Evolutionary conservation across 2,888 invertebrate species (phyloP).

Genomic region (Cataglyphis rosenhaueri): DNA sequence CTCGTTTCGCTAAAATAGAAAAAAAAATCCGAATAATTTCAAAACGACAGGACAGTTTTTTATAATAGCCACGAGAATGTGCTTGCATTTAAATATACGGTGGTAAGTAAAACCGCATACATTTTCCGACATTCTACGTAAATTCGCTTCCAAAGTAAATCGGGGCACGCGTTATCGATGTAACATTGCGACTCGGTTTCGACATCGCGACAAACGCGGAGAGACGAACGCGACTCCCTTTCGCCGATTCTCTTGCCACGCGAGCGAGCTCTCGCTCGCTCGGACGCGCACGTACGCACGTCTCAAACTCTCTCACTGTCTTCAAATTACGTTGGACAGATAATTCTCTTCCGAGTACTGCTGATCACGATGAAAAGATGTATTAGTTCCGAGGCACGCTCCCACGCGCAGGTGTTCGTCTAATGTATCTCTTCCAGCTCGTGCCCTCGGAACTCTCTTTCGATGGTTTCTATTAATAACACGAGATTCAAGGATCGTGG

Average conservation of each 20-base stretch:
- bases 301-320: constrained; percentile 47
- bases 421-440: background rate
- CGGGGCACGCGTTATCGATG: background rate
- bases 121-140: background rate
- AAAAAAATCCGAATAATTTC: background rate
- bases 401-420: constrained; percentile 44
- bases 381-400: constrained; percentile 25
- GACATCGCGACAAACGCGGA: constrained; percentile 8
- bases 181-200: constrained; percentile 14
- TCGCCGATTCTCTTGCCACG: background rate
- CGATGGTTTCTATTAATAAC: constrained; percentile 6
- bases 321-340: constrained; percentile 54
- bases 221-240: background rate
- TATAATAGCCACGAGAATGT: background rate
- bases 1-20: background rate
- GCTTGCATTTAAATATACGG: background rate
- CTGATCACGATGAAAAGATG: constrained; percentile 37
- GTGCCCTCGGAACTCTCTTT: constrained; percentile 8
- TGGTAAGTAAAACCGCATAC: background rate
- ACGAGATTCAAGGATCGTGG: background rate
- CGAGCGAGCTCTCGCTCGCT: background rate
- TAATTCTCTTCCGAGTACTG: constrained; percentile 57
- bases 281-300: background rate
- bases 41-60: no score
- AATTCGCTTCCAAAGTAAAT: background rate